Evolutionary conservation across 30 jellyfish, hydroid and myxozoan genomes (phyloP), one percentile per base, ranked within the genome.

Genomic region (Phacellophora camtschatica): DNA sequence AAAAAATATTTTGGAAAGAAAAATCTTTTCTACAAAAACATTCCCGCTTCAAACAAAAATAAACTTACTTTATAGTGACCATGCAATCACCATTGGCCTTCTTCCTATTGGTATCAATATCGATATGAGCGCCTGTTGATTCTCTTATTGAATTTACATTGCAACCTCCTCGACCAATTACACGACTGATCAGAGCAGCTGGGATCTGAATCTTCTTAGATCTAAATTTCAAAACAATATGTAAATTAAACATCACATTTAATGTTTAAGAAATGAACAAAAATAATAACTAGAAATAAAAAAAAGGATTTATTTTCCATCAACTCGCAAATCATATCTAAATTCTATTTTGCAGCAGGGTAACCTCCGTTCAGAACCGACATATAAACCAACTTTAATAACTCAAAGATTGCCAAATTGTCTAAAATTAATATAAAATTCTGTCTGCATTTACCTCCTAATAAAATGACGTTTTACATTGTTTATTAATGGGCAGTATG

Each of bases 111-210:
- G 99, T 94, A 67, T 94, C 99, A 48, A 94, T 94, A 54, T 94
- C 99, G 50, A 94, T 94, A 43, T 77, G 97, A 3, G 99, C 97
- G 3, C 95, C 87, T 16, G 99, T 94, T 3, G 84, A 71, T 63
- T 94, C 97, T 23, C 97, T 74, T n/a, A 94, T 94, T 1, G 99
- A 89, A 56, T 87, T 94, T 5, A 94, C 97, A 42, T 87, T 94
- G 94, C 97, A 94, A 15, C 99, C 99, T 3, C 97, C 97, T 15
- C 99, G 88, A 32, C 99, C 99, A 31, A 94, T 94, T 16, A 87
- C 97, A 2, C 97, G 94, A 27, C 97, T 84, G 9, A 94, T 87
- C 49, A 87, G 73, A 35, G 96, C 83, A 10, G 98, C 98, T 15
- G 98, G 98, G 16, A 92, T 92, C 35, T 80, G 91, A 35, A 94